phyloP scores from a whole-genome alignment of 2,888 invertebrate genomes.

The Neoitamus cyanurus region DNA sequence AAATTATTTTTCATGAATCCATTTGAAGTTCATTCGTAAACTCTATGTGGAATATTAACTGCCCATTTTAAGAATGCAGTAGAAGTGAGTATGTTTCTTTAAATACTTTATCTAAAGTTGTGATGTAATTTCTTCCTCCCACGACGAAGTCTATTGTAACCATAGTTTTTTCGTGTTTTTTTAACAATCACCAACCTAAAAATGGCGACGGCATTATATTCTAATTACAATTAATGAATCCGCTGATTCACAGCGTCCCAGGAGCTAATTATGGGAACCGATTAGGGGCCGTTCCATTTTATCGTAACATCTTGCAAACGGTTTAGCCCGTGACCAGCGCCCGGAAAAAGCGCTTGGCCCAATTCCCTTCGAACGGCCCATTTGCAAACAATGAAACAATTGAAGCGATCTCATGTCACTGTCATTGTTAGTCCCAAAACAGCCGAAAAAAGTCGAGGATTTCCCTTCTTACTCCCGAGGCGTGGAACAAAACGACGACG shows the following conservation, averaged over 20 bases:
- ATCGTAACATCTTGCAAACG: neutral
- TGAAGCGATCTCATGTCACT: slow-evolving; percentile 27
- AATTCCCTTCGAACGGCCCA: neutral
- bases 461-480: neutral
- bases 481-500: neutral
- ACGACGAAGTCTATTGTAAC: neutral
- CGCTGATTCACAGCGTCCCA: neutral
- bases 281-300: neutral
- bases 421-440: slow-evolving; percentile 31
- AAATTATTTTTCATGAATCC: too few species aligned
- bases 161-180: neutral
- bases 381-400: slow-evolving; percentile 40
- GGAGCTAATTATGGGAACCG: slow-evolving; percentile 1
- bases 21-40: too few species aligned
- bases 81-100: too few species aligned
- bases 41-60: too few species aligned
- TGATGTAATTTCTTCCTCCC: neutral
- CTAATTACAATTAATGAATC: slow-evolving; percentile 5
- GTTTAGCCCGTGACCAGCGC: neutral
- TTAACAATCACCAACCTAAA: neutral
- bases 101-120: too few species aligned
- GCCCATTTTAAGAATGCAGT: too few species aligned
- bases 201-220: neutral
- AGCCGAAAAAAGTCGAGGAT: neutral
- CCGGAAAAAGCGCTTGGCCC: neutral